These are phyloP conservation scores for Chroicocephalus ridibundus DNA, from an alignment of 2,113 vertebrate genomes.

Conservation along the genomic window DNA sequence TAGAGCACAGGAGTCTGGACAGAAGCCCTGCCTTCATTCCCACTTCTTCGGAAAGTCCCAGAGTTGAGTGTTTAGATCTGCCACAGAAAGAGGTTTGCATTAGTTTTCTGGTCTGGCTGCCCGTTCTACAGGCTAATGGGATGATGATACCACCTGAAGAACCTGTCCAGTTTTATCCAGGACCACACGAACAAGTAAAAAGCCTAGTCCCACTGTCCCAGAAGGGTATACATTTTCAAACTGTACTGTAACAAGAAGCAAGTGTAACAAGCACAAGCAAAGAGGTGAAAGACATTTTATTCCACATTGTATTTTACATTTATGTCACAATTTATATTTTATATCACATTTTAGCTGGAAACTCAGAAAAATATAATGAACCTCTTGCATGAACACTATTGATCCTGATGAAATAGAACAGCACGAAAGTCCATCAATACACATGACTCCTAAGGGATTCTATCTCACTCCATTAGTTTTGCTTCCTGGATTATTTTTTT, in stretches of 20 bases:
- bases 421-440: background rate
- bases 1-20: background rate
- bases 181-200: background rate
- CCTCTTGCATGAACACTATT: background rate
- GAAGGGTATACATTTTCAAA: background rate
- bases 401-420: background rate
- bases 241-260: background rate
- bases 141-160: background rate
- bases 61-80: background rate
- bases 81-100: background rate
- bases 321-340: background rate
- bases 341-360: background rate
- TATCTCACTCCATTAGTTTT: background rate
- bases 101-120: background rate
- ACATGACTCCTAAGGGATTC: background rate
- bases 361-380: background rate
- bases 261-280: background rate
- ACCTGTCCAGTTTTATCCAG: background rate
- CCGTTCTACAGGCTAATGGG: background rate
- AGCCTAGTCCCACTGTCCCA: background rate
- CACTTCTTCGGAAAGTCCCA: background rate
- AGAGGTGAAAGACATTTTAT: background rate
- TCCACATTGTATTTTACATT: background rate
- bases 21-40: conserved; percentile 2
- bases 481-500: background rate